Evolutionary conservation across 2,888 invertebrate species (phyloP), one percentile per base, ranked within the genome.

Genomic region (Drosophila aldrichi): DNA sequence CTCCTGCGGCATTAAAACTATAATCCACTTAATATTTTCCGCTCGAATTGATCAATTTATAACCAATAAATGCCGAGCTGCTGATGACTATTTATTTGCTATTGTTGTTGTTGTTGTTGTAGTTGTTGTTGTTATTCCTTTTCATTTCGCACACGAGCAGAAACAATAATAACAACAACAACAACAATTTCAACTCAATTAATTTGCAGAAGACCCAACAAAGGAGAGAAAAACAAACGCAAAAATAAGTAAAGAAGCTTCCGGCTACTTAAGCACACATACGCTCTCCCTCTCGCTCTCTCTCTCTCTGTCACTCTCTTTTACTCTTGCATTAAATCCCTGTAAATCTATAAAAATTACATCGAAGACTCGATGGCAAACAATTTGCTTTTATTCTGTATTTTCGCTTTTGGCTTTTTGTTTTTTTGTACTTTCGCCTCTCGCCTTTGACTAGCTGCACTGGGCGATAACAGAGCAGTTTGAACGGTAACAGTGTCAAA

Each of bases 301-400:
- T 16, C 32, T 44, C 20, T 29, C n/a, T 41, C 40, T 44, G 9
- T 9, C 34, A 49, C 16, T 18, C 22, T 36, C 18, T 32, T 12
- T 44, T 38, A 41, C 12, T 16, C 54, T 70, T 74, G 82, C 49
- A 58, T 77, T 78, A 66, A 80, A 71, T 88, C 83, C 79, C 71
- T 74, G 85, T 83, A 89, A 90, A 90, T 89, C 89, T 73, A 89
- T 90, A 90, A 89, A 86, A 84, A 84, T 85, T 78, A 81, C 88
- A 49, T 61, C 79, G 62, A 48, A 63, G 63, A 63, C 57, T 63
- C 29, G 34, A 65, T 70, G 77, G 70, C 66, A 88, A 89, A 86
- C 82, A 65, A 52, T 81, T 73, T 77, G 25, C 57, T 68, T 52
- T 70, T 60, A 57, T 61, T 60, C 57, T 77, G 34, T 61, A 51